Conservation (phyloP, 2,888 invertebrate genomes). For the Brachyptera risi region DNA sequence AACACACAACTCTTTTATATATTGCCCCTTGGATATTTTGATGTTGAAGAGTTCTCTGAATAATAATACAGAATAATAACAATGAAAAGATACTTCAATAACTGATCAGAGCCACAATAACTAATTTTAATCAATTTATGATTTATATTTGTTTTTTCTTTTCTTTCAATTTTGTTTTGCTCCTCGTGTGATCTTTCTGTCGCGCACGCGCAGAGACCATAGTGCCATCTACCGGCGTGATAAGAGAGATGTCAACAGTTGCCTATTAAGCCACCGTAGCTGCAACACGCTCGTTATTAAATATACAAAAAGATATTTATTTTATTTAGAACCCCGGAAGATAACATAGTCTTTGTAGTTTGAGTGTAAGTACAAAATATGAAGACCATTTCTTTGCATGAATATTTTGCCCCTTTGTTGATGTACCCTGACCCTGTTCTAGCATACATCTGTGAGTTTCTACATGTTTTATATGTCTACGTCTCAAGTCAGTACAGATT, state of each 20-base stretch:
- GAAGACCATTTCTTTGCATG: background rate
- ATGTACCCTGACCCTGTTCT: background rate
- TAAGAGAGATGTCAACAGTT: constrained; percentile 29
- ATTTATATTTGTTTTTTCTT: constrained; percentile 29
- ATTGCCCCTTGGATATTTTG: background rate
- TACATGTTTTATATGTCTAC: no score
- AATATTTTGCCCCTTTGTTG: background rate
- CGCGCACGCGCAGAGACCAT: constrained; percentile 24
- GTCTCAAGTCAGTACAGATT: no score
- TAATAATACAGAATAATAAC: no score
- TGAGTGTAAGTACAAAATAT: constrained; percentile 3
- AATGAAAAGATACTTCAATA: no score
- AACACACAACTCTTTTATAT: background rate
- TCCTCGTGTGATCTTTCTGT: constrained; percentile 22
- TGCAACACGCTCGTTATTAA: background rate
- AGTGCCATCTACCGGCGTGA: constrained; percentile 29
- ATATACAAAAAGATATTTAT: background rate
- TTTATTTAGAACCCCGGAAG: constrained; percentile 15
- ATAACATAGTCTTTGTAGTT: background rate
- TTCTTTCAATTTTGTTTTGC: constrained; percentile 29
- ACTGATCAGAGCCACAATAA: no score
- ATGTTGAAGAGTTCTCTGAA: background rate
- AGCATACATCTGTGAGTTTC: no score
- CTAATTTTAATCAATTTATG: background rate
- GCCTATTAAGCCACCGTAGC: constrained; percentile 22